Evolutionary conservation across 2,888 invertebrate genomes (phyloP), one percentile per base, ranked within the genome.

Genomic region (Petrophora chlorosata): DNA sequence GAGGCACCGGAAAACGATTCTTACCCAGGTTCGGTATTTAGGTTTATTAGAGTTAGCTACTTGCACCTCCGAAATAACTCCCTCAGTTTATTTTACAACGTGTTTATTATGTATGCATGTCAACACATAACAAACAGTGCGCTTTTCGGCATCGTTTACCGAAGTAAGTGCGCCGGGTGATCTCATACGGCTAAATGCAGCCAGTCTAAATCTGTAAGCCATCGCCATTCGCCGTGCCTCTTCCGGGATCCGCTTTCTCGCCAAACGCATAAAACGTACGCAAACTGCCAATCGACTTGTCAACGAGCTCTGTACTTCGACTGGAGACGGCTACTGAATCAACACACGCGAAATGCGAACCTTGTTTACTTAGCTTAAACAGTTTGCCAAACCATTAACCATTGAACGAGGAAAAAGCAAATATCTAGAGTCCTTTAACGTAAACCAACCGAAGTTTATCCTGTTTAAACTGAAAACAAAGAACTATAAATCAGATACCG

Each of bases 191-290:
- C 82, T 83, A 85, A 85, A 87, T 83, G 82, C 82, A 84, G 82
- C 77, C 61, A 62, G 68, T 79, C 84, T 87, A 85, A 85, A 85
- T 86, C 76, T 69, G 85, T 85, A 79, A 73, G 72, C 73, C 70
- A 76, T 79, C 73, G 70, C 34, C 30, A 28, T 48, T 28, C 38
- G 65, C 54, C 66, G 72, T 71, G 72, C 70, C 72, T 74, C 79
- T 85, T 85, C 85, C 83, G 82, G 80, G 79, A 79, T 76, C 73
- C 73, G 79, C 81, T 81, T 85, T 85, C 83, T 81, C 79, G 79
- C 73, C 72, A 77, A 81, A 83, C 76, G 76, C 83, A 82, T 82
- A 80, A 84, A 83, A 79, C 74, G 73, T 77, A 79, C 73, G 77
- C 79, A 79, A 83, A 85, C 83, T 79, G 79, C 79, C 79, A 82